Conservation (phyloP, 2,113 vertebrate genomes). For the Archocentrus centrarchus region DNA sequence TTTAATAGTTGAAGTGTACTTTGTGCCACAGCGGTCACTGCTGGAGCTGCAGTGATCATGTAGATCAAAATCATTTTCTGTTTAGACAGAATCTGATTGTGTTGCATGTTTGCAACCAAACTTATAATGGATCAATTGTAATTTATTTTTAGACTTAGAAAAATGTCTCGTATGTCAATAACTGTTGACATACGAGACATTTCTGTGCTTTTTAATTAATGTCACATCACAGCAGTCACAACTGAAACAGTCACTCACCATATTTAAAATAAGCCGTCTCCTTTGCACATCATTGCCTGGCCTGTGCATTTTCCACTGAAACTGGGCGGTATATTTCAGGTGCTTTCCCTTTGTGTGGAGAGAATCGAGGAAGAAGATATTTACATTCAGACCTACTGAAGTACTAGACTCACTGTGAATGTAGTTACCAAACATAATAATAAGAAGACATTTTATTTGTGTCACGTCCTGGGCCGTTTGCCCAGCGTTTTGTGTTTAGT, state of each 20-base stretch:
- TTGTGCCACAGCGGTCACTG: background rate
- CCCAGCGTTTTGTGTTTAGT: no score
- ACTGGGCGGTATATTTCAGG: background rate
- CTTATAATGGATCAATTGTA: fast-evolving
- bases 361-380: fast-evolving
- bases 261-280: fast-evolving
- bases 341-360: background rate
- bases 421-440: no score
- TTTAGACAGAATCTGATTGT: background rate
- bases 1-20: fast-evolving
- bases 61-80: background rate
- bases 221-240: fast-evolving
- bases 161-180: no score
- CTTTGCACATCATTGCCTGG: background rate
- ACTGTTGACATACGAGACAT: background rate
- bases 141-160: fast-evolving
- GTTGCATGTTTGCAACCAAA: background rate
- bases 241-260: background rate
- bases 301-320: background rate
- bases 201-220: background rate
- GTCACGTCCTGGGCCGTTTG: no score
- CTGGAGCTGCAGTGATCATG: fast-evolving
- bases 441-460: no score
- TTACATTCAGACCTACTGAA: fast-evolving
- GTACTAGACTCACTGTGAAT: fast-evolving